Conservation (phyloP, 2,113 vertebrate genomes). For the Nothoprocta perdicaria region DNA sequence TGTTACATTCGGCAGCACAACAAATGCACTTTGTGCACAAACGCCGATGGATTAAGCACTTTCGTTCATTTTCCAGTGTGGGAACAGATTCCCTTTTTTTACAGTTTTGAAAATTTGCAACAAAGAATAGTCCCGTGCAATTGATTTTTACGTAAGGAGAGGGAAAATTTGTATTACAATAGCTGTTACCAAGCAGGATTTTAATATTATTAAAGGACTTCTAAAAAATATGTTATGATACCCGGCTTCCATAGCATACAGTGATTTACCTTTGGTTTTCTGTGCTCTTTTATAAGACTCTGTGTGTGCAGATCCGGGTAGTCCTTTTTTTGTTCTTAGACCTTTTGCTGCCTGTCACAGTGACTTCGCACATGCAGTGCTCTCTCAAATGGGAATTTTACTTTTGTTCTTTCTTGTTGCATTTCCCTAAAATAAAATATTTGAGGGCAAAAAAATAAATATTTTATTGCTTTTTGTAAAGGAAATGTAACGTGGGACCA, state of each 20-base stretch:
- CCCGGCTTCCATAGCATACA: background rate
- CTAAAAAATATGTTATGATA: constrained; percentile 21
- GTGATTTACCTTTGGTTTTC: constrained; percentile 35
- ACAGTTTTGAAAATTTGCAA: constrained; percentile 34
- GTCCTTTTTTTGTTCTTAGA: constrained; percentile 48
- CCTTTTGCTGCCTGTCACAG: constrained; percentile 40
- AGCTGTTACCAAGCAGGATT: constrained; percentile 37
- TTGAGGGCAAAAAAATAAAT: background rate
- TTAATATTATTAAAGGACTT: constrained; percentile 34
- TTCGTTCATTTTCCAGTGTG: constrained; percentile 27
- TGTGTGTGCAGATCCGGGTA: constrained; percentile 36
- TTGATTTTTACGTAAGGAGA: constrained; percentile 18
- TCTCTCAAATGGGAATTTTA: constrained; percentile 31
- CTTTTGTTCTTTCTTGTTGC: constrained; percentile 53
- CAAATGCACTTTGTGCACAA: constrained; percentile 69
- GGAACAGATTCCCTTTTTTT: constrained; percentile 4
- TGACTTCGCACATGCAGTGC: constrained; percentile 45
- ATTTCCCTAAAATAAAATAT: constrained; percentile 43
- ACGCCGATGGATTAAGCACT: constrained; percentile 50
- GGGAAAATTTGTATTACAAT: background rate
- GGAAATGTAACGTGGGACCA: constrained; percentile 1
- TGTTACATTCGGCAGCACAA: constrained; percentile 68
- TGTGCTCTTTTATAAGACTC: constrained; percentile 55
- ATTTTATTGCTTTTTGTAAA: constrained; percentile 33
- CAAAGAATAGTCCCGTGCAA: background rate